Conservation (phyloP, 2,888 invertebrate genomes). For the Amaurobius ferox region DNA sequence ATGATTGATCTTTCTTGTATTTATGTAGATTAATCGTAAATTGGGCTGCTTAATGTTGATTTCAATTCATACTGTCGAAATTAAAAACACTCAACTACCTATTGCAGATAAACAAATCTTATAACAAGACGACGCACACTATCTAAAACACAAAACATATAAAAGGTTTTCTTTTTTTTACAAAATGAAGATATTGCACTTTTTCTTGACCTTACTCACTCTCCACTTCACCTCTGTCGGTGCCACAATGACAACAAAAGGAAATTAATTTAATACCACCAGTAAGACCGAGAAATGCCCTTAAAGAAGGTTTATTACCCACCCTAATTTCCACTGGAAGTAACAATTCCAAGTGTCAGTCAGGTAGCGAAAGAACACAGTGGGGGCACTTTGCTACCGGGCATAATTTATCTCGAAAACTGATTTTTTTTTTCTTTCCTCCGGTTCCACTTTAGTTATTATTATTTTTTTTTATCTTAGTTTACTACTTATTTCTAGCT, state of each 20-base stretch:
- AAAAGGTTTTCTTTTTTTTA: not conserved
- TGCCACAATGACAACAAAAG: not conserved
- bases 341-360: constrained; percentile 66
- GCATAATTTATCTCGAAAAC: constrained; percentile 37
- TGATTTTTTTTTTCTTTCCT: constrained; percentile 14
- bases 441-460: not conserved
- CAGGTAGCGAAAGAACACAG: constrained; percentile 23
- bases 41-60: too few relatives aligned
- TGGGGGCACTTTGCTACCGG: constrained; percentile 49
- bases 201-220: not conserved
- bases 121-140: too few relatives aligned
- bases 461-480: constrained; percentile 18
- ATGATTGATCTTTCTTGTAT: too few relatives aligned
- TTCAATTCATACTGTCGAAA: too few relatives aligned
- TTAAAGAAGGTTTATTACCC: constrained; percentile 12
- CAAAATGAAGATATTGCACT: constrained; percentile 1
- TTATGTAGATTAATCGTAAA: too few relatives aligned
- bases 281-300: not conserved
- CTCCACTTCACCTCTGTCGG: not conserved
- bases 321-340: constrained; percentile 44
- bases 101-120: too few relatives aligned
- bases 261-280: constrained; percentile 32
- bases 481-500: not conserved
- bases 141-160: too few relatives aligned
- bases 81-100: too few relatives aligned